These are phyloP conservation scores for Orthosia incerta DNA, from an alignment of 2,888 invertebrate species.

Conservation along the genomic window DNA sequence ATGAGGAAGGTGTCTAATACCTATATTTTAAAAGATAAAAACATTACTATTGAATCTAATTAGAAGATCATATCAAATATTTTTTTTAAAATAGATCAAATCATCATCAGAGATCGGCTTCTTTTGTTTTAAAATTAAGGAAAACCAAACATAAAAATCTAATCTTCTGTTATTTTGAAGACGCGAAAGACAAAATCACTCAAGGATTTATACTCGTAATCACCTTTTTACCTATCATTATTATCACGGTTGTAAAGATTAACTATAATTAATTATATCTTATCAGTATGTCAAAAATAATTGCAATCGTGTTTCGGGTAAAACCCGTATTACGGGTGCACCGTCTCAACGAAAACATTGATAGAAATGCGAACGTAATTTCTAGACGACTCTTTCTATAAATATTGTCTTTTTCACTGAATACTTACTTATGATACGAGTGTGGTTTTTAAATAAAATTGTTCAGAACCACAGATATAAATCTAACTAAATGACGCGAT, in stretches of 20 bases:
- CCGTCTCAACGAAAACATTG: not conserved
- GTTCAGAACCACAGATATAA: too few species aligned
- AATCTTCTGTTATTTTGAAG: not conserved
- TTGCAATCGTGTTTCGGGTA: not conserved
- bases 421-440: not conserved
- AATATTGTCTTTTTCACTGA: not conserved
- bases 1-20: not conserved
- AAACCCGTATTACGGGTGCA: not conserved
- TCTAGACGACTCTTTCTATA: not conserved
- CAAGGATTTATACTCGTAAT: not conserved
- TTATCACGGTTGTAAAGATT: not conserved
- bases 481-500: too few species aligned
- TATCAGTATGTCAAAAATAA: not conserved
- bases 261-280: slow-evolving; percentile 14
- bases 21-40: not conserved
- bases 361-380: not conserved
- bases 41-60: not conserved
- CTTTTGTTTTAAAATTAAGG: slow-evolving; percentile 3
- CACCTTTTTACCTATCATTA: not conserved
- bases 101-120: not conserved
- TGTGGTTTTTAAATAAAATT: not conserved
- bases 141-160: slow-evolving; percentile 1
- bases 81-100: not conserved
- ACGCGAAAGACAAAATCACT: not conserved
- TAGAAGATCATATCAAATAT: not conserved